Percentiles rank a stretch among this genome's conserved stretches.
These are phyloP conservation scores for Corydoras sp. DNA, from an alignment of 2,113 vertebrate genomes.

Conservation along the genomic window DNA sequence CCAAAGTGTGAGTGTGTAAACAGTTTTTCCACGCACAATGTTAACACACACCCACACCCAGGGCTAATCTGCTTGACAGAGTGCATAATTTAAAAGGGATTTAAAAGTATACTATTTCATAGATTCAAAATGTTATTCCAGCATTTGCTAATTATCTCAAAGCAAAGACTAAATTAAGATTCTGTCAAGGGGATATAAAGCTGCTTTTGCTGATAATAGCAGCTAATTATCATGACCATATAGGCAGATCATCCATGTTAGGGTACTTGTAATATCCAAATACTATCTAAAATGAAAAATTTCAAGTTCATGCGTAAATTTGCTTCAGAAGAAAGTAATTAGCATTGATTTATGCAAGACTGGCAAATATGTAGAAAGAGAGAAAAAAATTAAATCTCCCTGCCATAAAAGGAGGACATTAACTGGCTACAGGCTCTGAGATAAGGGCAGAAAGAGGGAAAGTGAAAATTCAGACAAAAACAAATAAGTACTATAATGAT, in stretches of 20 bases:
- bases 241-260: neutral
- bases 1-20: no score
- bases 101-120: no score
- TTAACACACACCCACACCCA: no score
- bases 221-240: neutral
- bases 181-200: no score
- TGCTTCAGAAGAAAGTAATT: no score
- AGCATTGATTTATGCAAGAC: slow-evolving; percentile 6
- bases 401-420: slow-evolving; percentile 25
- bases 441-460: neutral
- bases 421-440: slow-evolving; percentile 8
- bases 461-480: slow-evolving; percentile 3
- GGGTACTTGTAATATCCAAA: neutral
- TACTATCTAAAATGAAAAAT: neutral
- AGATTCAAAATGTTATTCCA: no score
- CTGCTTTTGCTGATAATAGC: neutral
- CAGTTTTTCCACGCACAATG: no score
- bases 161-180: no score
- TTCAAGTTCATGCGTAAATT: neutral
- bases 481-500: slow-evolving; percentile 11
- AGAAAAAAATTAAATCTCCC: neutral
- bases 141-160: no score
- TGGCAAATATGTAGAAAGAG: slow-evolving; percentile 1
- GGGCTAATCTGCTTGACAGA: no score
- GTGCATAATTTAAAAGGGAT: no score